Evolutionary conservation across 2,888 invertebrate genomes (phyloP).

Genomic region (Hydriomena furcata): DNA sequence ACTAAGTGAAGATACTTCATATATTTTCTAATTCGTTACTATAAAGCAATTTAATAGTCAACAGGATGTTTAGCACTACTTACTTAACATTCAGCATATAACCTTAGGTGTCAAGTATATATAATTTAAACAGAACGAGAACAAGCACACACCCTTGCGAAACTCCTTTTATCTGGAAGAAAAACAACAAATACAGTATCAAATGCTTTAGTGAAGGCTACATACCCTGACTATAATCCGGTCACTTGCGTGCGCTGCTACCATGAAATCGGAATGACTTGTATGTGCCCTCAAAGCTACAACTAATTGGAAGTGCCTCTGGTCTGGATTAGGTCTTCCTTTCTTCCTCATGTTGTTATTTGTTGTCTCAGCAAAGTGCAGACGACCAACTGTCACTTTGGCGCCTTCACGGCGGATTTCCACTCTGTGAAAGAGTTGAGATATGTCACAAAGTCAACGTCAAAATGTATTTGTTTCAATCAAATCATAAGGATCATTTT

Average conservation of each 20-base stretch:
- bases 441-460: too few relatives aligned
- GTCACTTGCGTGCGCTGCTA: conserved; percentile 96
- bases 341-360: conserved; percentile 99
- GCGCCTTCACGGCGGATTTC: conserved; percentile 94
- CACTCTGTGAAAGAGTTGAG: conserved; percentile 81
- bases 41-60: too few relatives aligned
- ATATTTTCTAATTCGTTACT: too few relatives aligned
- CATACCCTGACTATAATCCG: conserved; percentile 97
- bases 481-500: too few relatives aligned
- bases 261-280: conserved; percentile 89
- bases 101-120: too few relatives aligned
- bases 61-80: too few relatives aligned
- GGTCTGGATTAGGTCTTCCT: conserved; percentile 99
- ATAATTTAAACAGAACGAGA: neutral
- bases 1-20: too few relatives aligned
- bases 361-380: conserved; percentile 99
- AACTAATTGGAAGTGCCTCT: conserved; percentile 97
- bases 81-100: too few relatives aligned
- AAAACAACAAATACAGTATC: neutral
- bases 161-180: neutral
- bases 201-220: neutral
- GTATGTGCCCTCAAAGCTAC: conserved; percentile 96
- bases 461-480: too few relatives aligned
- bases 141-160: conserved; percentile 2
- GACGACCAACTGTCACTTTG: conserved; percentile 96